phyloP scores from a whole-genome alignment of 2,797 vertebrate genomes.

The Acipenser transmontanus region DNA sequence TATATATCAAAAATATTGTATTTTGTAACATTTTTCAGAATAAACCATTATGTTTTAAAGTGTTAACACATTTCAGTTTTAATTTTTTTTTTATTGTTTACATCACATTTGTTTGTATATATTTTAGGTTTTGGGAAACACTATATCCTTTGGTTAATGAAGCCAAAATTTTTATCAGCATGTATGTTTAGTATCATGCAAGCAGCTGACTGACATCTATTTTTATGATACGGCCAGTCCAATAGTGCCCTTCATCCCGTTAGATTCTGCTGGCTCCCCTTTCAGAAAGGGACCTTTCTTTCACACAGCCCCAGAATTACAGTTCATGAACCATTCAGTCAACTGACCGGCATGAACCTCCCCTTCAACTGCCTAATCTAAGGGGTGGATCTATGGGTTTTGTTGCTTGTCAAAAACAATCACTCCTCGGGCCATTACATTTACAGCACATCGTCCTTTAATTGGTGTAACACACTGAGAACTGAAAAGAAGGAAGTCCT shows the following conservation, averaged over 20 bases:
- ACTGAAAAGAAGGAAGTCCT: conserved; percentile 76
- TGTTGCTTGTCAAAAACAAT: conserved; percentile 99
- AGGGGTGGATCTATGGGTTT: conserved; percentile 98
- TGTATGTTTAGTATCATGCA: conserved; percentile 40
- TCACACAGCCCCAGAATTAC: conserved; percentile 76
- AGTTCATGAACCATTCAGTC: conserved; percentile 83
- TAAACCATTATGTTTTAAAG: too few relatives aligned
- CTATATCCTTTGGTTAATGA: too few relatives aligned
- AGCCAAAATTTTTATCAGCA: too few relatives aligned
- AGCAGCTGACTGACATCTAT: conserved; percentile 42
- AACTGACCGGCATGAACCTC: conserved; percentile 83
- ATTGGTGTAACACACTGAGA: conserved; percentile 87
- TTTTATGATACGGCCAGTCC: conserved; percentile 42
- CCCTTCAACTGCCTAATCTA: conserved; percentile 95
- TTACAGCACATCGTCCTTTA: conserved; percentile 97
- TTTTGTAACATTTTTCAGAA: too few relatives aligned
- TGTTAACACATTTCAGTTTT: too few relatives aligned
- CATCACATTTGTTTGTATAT: too few relatives aligned
- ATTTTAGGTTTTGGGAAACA: too few relatives aligned
- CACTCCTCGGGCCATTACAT: conserved; percentile 93
- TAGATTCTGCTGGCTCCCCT: conserved; percentile 47
- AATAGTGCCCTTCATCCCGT: conserved; percentile 36
- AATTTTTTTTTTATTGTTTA: too few relatives aligned
- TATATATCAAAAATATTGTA: too few relatives aligned
- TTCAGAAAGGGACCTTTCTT: conserved; percentile 61